Evolutionary conservation across 1,140 invertebrate species (phyloP).

Genomic region (Reticulitermes speratus): DNA sequence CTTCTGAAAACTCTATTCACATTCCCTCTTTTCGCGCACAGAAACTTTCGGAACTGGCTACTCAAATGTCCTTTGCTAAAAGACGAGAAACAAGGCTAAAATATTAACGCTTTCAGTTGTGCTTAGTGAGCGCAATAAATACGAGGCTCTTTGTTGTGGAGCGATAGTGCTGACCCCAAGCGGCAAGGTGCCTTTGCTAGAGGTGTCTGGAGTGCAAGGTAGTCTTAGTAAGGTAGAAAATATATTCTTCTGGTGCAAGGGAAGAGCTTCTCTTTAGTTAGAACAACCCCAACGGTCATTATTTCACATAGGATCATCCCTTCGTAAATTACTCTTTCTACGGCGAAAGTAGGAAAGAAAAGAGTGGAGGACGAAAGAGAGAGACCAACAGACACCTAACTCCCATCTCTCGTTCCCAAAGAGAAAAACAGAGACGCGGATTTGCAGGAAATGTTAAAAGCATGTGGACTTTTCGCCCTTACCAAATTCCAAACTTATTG

Average conservation of each 20-base stretch:
- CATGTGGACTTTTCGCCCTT: too few relatives aligned
- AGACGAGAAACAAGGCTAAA: neutral
- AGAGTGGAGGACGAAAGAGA: neutral
- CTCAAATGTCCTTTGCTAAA: neutral
- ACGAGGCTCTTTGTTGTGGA: neutral
- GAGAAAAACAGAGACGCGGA: neutral
- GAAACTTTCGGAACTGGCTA: neutral
- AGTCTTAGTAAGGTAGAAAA: neutral
- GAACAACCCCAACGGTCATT: slow-evolving; percentile 1
- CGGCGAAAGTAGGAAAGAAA: neutral
- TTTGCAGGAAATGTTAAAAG: too few relatives aligned
- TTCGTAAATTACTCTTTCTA: neutral
- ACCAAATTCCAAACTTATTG: too few relatives aligned
- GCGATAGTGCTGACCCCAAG: slow-evolving; percentile 7
- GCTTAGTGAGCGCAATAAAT: slow-evolving; percentile 6
- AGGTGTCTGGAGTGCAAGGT: slow-evolving; percentile 1
- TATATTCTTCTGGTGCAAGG: slow-evolving; percentile 1
- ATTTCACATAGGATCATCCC: slow-evolving; percentile 15
- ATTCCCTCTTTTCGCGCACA: too few relatives aligned
- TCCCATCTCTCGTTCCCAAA: neutral
- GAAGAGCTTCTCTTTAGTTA: neutral
- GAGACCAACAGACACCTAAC: neutral
- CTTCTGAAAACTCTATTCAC: too few relatives aligned
- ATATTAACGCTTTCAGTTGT: slow-evolving; percentile 11
- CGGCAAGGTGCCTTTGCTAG: neutral